A percentile compares a stretch with the other conserved stretches of the same genome.
Conservation (phyloP, 2,888 invertebrate genomes). For the Polietes domitor region DNA sequence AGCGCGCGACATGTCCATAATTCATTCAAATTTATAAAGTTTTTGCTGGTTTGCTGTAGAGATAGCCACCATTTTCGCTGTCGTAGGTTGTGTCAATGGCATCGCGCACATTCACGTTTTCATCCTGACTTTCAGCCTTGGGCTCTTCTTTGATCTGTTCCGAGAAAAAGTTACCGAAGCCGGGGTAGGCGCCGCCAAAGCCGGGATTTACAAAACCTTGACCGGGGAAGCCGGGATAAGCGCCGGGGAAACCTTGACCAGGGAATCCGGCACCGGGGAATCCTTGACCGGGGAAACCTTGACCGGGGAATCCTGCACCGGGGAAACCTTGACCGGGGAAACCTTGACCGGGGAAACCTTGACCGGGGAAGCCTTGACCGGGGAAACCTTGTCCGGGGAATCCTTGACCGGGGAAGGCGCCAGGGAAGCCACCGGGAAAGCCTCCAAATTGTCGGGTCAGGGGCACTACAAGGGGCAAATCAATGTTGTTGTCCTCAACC, state of each 20-base stretch:
- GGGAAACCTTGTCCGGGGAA: constrained; percentile 60
- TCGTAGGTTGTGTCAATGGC: constrained; percentile 50
- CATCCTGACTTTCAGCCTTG: background rate
- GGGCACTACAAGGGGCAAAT: background rate
- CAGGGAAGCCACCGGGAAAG: constrained; percentile 66
- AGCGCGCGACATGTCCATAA: background rate
- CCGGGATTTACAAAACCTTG: constrained; percentile 31
- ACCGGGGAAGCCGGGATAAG: constrained; percentile 18
- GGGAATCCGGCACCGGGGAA: constrained; percentile 63
- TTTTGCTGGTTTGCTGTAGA: constrained; percentile 51
- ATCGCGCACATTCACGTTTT: constrained; percentile 19
- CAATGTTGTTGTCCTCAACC: constrained; percentile 27
- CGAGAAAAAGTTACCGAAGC: constrained; percentile 7
- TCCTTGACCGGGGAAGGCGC: constrained; percentile 74
- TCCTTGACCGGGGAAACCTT: constrained; percentile 60
- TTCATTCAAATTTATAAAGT: constrained; percentile 21
- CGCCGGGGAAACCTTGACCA: constrained; percentile 31
- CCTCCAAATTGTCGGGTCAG: constrained; percentile 70
- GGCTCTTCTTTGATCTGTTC: constrained; percentile 31
- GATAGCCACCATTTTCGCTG: constrained; percentile 50
- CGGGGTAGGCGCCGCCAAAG: constrained; percentile 28
- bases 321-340: constrained; percentile 60
- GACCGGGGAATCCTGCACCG: constrained; percentile 7
- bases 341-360: constrained; percentile 72
- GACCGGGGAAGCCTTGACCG: constrained; percentile 21